A percentile compares a stretch with the other conserved stretches of the same genome.
phyloP scores from a whole-genome alignment of 2,113 vertebrate genomes.

The Melanostigma gelatinosum region DNA sequence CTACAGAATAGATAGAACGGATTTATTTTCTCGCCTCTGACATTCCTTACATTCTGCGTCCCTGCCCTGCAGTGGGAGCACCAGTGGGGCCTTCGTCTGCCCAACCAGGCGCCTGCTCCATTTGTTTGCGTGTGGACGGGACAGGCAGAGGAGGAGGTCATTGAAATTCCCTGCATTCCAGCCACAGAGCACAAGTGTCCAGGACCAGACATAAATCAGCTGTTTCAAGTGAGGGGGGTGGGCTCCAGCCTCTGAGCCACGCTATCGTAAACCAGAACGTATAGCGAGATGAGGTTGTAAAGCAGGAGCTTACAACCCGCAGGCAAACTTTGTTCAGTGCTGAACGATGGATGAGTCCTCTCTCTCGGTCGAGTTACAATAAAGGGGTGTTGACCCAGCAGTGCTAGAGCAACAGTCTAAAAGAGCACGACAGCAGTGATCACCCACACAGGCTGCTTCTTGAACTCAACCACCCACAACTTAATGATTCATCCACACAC shows the following conservation, averaged over 20 bases:
- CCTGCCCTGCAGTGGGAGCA: conserved; percentile 74
- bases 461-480: conserved; percentile 33
- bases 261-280: conserved; percentile 36
- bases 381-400: conserved; percentile 55
- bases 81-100: conserved; percentile 70
- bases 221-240: conserved; percentile 60
- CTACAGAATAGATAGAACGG: conserved; percentile 40
- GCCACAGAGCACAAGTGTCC: conserved; percentile 78
- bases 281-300: conserved; percentile 53
- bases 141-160: conserved; percentile 73
- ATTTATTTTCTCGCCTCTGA: conserved; percentile 68
- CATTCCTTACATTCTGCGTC: conserved; percentile 79
- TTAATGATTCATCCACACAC: too few relatives aligned
- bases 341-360: conserved; percentile 43
- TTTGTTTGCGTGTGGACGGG: conserved; percentile 77
- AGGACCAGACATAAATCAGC: conserved; percentile 82
- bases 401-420: conserved; percentile 36
- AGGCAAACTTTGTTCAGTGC: conserved; percentile 62
- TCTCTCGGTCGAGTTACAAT: conserved; percentile 28
- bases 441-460: conserved; percentile 22
- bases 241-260: conserved; percentile 17
- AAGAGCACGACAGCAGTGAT: conserved; percentile 33
- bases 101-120: conserved; percentile 71
- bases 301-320: conserved; percentile 44
- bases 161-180: conserved; percentile 83